These are phyloP conservation scores for Tauraco erythrolophus DNA, from an alignment of 2,113 vertebrate species.

Conservation along the genomic window DNA sequence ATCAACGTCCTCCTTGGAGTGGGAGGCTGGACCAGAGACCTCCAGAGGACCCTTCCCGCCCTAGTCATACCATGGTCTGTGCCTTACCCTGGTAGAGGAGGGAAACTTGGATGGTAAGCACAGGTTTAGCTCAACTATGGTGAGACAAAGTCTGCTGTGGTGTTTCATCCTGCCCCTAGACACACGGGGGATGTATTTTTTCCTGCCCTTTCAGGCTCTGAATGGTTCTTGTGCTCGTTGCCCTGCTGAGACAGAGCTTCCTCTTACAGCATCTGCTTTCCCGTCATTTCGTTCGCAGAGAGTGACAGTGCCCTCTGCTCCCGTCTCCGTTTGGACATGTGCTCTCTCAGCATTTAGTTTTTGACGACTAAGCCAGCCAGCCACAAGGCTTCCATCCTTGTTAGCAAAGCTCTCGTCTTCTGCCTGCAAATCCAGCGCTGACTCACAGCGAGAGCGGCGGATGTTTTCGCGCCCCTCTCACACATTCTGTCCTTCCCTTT, in stretches of 20 bases:
- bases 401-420: constrained; percentile 6
- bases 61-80: neutral
- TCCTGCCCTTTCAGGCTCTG: neutral
- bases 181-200: accelerated
- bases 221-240: accelerated
- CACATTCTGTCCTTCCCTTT: neutral
- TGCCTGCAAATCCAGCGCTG: neutral
- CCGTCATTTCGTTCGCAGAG: neutral
- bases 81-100: accelerated
- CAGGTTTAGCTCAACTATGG: neutral
- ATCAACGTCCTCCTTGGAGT: accelerated
- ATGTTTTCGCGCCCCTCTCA: neutral
- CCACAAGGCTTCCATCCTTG: neutral
- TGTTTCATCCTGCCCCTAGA: neutral
- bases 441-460: neutral
- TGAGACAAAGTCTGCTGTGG: neutral
- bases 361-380: neutral
- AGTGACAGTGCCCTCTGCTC: constrained; percentile 27
- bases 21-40: neutral
- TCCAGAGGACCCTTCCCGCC: neutral
- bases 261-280: neutral
- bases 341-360: neutral
- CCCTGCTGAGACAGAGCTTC: constrained; percentile 1
- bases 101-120: neutral
- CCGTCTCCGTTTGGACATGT: accelerated